Evolutionary conservation across 2,888 invertebrate species (phyloP).

Genomic region (Polylopha cassiicola): DNA sequence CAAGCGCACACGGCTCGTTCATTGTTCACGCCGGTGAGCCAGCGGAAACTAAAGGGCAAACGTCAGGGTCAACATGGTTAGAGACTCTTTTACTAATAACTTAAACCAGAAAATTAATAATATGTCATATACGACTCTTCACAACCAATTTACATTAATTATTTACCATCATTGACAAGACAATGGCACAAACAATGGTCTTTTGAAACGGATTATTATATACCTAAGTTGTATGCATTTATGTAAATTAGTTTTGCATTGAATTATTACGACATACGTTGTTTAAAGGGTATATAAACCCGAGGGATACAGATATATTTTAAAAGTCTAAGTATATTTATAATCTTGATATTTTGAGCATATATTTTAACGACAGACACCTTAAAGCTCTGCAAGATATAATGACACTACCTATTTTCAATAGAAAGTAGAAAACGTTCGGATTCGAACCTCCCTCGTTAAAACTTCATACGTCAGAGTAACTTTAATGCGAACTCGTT

Average conservation of each 20-base stretch:
- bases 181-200: too few relatives aligned
- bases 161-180: too few relatives aligned
- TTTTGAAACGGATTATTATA: too few relatives aligned
- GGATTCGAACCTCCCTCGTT: constrained; percentile 48
- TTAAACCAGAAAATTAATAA: constrained; percentile 2
- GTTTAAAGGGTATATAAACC: too few relatives aligned
- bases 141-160: too few relatives aligned
- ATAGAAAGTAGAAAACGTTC: constrained; percentile 16
- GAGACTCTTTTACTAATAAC: constrained; percentile 18
- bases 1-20: constrained; percentile 52
- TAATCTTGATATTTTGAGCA: too few relatives aligned
- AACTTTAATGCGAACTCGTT: constrained; percentile 43
- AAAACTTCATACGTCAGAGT: constrained; percentile 54
- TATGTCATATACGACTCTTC: constrained; percentile 12
- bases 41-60: constrained; percentile 42
- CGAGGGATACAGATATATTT: too few relatives aligned
- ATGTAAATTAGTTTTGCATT: too few relatives aligned
- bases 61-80: constrained; percentile 34
- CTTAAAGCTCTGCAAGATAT: constrained; percentile 2
- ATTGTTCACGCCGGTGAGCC: constrained; percentile 51
- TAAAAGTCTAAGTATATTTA: too few relatives aligned
- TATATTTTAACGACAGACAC: constrained; percentile 3
- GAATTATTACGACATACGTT: too few relatives aligned
- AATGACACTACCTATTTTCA: constrained; percentile 16
- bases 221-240: too few relatives aligned